phyloP scores from a whole-genome alignment of 2,888 invertebrate genomes.

The Pogonocherus hispidulus region DNA sequence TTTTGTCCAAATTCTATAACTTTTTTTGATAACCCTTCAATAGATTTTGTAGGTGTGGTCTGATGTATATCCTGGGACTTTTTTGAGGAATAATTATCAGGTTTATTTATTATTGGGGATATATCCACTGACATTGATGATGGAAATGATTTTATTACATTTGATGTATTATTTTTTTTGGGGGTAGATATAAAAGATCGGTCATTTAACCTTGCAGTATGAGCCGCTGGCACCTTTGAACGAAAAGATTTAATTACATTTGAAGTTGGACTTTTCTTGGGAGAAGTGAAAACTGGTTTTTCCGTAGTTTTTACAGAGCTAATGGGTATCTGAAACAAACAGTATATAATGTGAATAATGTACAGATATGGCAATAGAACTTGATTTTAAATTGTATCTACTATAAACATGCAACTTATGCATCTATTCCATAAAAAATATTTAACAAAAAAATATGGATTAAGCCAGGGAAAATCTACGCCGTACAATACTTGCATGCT shows the following conservation, averaged over 20 bases:
- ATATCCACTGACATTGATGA: slow-evolving; percentile 38
- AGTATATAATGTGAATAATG: neutral
- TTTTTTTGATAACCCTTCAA: neutral
- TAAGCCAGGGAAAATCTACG: too few species aligned
- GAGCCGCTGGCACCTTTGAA: neutral
- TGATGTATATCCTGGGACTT: neutral
- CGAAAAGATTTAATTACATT: slow-evolving; percentile 14
- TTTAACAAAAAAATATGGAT: too few species aligned
- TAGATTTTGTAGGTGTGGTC: slow-evolving; percentile 4
- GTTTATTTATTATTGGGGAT: slow-evolving; percentile 29
- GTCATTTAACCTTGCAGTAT: neutral
- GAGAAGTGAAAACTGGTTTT: slow-evolving; percentile 12
- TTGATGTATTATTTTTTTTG: slow-evolving; percentile 11
- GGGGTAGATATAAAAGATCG: neutral
- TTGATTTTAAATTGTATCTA: neutral
- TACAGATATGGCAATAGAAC: too few species aligned
- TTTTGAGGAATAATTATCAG: neutral
- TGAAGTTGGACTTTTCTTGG: slow-evolving; percentile 11
- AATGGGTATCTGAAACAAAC: slow-evolving; percentile 21
- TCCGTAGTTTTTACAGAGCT: slow-evolving; percentile 24
- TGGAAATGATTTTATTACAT: slow-evolving; percentile 10
- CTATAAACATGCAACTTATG: slow-evolving; percentile 4
- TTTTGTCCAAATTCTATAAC: slow-evolving; percentile 8
- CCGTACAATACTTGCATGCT: neutral
- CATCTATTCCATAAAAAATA: neutral